A percentile compares a stretch with the other conserved stretches of the same genome.
phyloP scores from a whole-genome alignment of 2,888 invertebrate species.

The Pollenia angustigena region DNA sequence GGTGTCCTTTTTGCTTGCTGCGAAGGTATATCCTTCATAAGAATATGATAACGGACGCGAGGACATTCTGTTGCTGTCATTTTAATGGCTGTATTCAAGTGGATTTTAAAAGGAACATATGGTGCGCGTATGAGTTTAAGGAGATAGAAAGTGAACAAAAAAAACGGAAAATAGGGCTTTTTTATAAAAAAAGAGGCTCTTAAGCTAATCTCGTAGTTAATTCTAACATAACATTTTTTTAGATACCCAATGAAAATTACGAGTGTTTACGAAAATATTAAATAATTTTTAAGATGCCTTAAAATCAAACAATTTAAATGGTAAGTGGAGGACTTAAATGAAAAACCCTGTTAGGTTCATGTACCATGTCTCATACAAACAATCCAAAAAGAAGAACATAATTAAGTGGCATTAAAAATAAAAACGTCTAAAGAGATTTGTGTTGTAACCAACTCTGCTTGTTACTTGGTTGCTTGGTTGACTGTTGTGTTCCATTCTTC shows the following conservation, averaged over 20 bases:
- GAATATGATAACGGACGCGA: constrained; percentile 15
- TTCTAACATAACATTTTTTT: too few species aligned
- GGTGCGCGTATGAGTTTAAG: constrained; percentile 21
- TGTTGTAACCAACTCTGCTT: constrained; percentile 59
- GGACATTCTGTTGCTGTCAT: constrained; percentile 36
- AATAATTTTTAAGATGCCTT: background rate
- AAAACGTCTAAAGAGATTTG: constrained; percentile 71
- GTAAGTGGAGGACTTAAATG: too few species aligned
- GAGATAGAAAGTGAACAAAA: background rate
- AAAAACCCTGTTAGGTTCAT: background rate
- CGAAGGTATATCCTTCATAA: constrained; percentile 23
- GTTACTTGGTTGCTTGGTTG: constrained; percentile 46
- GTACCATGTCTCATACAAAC: constrained; percentile 1
- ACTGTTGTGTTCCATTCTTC: constrained; percentile 9
- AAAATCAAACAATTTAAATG: background rate
- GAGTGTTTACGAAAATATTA: background rate
- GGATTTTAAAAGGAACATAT: constrained; percentile 49
- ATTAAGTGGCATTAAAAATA: constrained; percentile 73
- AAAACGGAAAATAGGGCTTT: too few species aligned
- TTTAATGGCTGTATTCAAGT: constrained; percentile 20
- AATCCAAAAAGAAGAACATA: constrained; percentile 57
- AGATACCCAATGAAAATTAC: too few species aligned
- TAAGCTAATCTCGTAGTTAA: too few species aligned
- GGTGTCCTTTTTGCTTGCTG: constrained; percentile 48
- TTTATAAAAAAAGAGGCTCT: too few species aligned